A percentile compares a stretch with the other conserved stretches of the same genome.
phyloP scores from a whole-genome alignment of 35 echinoderm and acorn worm genomes.

The Acanthaster planci region DNA sequence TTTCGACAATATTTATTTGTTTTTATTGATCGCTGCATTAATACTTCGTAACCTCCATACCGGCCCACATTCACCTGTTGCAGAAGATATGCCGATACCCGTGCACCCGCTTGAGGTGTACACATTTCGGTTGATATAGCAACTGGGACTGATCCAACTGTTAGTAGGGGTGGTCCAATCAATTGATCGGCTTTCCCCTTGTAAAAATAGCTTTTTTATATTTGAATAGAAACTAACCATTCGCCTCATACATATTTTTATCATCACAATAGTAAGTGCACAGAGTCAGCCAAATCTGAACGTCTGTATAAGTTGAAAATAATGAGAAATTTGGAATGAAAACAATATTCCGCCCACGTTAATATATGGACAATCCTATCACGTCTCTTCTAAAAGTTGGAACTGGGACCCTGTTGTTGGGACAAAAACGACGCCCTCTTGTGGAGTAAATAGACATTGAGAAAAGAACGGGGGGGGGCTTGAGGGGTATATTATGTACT shows the following conservation, averaged over 20 bases:
- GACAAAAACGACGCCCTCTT: background rate
- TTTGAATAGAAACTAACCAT: constrained; percentile 1
- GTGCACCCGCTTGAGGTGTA: background rate
- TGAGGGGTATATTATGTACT: no score
- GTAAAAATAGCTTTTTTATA: background rate
- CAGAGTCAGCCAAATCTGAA: no score
- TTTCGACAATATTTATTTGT: no score
- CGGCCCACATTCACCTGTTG: background rate
- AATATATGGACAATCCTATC: background rate
- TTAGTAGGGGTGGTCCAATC: background rate
- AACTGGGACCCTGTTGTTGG: background rate
- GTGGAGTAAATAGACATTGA: background rate
- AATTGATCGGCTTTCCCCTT: background rate
- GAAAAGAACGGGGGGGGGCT: no score
- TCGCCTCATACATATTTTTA: background rate
- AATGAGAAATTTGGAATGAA: no score
- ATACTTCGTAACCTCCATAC: no score
- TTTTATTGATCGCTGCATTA: no score
- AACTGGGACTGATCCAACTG: constrained; percentile 2
- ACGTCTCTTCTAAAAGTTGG: background rate
- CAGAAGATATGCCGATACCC: background rate
- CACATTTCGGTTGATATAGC: constrained; percentile 23
- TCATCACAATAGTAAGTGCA: background rate
- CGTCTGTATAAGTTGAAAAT: no score
- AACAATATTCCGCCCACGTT: background rate